Evolutionary conservation across 2,797 vertebrate genomes (phyloP).

Genomic region (Enteromius viviparus): DNA sequence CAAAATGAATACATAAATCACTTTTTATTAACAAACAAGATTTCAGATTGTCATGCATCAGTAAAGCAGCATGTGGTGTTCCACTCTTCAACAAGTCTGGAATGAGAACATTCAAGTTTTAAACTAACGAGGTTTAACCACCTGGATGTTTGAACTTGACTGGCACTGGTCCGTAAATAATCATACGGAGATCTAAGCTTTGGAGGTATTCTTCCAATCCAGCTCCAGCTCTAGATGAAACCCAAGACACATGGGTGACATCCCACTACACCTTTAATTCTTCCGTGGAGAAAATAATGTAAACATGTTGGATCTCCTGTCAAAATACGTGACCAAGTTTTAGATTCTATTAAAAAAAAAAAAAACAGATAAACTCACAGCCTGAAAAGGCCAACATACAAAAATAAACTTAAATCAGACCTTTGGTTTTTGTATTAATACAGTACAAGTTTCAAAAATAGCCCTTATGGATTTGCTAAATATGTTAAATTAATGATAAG

Average conservation of each 20-base stretch:
- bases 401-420: constrained; percentile 35
- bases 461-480: constrained; percentile 48
- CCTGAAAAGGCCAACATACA: constrained; percentile 28
- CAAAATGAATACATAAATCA: constrained; percentile 30
- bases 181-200: constrained; percentile 52
- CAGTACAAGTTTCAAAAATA: constrained; percentile 57
- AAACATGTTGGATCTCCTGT: constrained; percentile 49
- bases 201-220: constrained; percentile 33
- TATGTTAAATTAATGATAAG: constrained; percentile 46
- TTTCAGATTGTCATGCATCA: constrained; percentile 51
- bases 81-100: constrained; percentile 53
- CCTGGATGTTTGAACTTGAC: constrained; percentile 34
- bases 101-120: constrained; percentile 61
- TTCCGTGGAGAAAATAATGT: constrained; percentile 45
- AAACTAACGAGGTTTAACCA: constrained; percentile 36
- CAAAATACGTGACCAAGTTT: constrained; percentile 56
- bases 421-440: constrained; percentile 38
- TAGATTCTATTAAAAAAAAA: constrained; percentile 33
- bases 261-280: background rate
- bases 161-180: constrained; percentile 56
- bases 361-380: constrained; percentile 46
- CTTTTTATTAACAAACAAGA: constrained; percentile 66
- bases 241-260: constrained; percentile 5
- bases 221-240: constrained; percentile 5
- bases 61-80: constrained; percentile 51